Evolutionary conservation across 2,113 vertebrate species (phyloP).

Genomic region (Climacteris rufus): DNA sequence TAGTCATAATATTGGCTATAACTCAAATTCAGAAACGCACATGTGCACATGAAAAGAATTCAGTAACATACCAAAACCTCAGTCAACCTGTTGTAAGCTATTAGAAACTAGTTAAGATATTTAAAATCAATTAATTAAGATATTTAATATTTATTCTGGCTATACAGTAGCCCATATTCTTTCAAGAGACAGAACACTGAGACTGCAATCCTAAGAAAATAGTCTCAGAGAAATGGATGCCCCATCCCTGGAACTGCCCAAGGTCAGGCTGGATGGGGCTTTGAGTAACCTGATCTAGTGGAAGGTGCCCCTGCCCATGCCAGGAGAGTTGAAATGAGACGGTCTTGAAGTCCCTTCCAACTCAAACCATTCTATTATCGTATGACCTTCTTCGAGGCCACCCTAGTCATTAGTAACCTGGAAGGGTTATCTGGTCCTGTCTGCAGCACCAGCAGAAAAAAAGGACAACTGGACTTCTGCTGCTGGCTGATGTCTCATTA

Average conservation of each 20-base stretch:
- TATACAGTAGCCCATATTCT: neutral
- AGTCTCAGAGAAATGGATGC: neutral
- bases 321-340: rapidly evolving
- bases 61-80: neutral
- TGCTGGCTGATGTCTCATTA: neutral
- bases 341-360: neutral
- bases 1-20: neutral
- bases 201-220: neutral
- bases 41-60: neutral
- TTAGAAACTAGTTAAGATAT: neutral
- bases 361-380: neutral
- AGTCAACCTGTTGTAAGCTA: neutral
- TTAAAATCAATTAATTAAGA: neutral
- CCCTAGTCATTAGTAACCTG: neutral
- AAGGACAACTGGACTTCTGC: neutral
- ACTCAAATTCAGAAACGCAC: neutral
- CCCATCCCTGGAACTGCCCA: neutral
- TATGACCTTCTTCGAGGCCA: neutral
- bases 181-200: neutral
- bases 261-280: neutral
- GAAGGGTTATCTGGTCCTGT: neutral
- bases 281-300: neutral
- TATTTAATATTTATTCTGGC: neutral
- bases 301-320: neutral
- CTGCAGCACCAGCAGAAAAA: neutral